Evolutionary conservation across 2,113 vertebrate species (phyloP).

Genomic region (Datnioides undecimradiatus): DNA sequence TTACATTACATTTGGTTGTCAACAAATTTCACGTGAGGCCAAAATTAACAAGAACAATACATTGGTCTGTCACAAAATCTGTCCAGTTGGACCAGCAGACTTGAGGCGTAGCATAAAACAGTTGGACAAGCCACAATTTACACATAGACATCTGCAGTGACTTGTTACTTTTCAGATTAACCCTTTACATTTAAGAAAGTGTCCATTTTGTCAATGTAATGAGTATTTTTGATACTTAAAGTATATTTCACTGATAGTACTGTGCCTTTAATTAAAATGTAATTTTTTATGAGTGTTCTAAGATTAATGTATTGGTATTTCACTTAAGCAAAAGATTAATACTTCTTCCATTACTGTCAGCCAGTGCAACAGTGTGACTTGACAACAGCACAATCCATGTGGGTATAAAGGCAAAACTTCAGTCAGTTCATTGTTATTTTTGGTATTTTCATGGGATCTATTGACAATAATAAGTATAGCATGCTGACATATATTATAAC

Average conservation of each 20-base stretch:
- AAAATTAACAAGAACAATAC: background rate
- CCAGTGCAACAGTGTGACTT: background rate
- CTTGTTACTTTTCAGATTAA: too few relatives aligned
- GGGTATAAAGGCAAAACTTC: background rate
- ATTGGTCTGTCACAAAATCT: background rate
- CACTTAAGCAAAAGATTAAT: background rate
- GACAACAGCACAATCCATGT: too few relatives aligned
- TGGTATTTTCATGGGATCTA: background rate
- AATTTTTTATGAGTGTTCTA: too few relatives aligned
- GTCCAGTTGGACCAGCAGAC: too few relatives aligned
- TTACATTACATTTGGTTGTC: background rate
- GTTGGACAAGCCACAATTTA: too few relatives aligned
- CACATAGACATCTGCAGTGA: too few relatives aligned
- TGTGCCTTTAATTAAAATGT: background rate
- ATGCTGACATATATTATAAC: too few relatives aligned
- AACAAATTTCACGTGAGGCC: background rate
- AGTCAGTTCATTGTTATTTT: background rate
- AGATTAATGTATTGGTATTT: background rate
- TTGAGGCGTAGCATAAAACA: too few relatives aligned
- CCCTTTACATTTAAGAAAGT: too few relatives aligned
- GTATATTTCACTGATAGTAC: background rate
- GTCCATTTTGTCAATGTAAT: background rate
- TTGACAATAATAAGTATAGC: background rate
- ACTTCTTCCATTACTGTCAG: too few relatives aligned
- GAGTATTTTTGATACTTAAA: background rate